Evolutionary conservation across 2,113 vertebrate genomes (phyloP), one percentile per base, ranked within the genome.

Genomic region (Pithys albifrons): DNA sequence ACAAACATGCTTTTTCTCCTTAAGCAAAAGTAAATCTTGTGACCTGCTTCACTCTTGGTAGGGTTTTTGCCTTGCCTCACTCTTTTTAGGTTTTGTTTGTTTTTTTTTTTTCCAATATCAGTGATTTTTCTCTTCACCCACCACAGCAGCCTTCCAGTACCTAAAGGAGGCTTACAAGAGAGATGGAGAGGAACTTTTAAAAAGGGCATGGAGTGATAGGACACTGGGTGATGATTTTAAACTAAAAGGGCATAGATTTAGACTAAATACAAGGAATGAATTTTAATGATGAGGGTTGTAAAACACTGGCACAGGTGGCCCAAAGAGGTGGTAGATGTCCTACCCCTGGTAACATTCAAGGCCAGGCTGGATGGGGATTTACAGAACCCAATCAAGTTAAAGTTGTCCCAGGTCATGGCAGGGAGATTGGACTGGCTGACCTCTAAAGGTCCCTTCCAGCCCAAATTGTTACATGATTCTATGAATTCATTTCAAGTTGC

Each of bases 31-130:
- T 39, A 62, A 48, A 80, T 64, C 54, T 73, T 46, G 35, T 48
- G 51, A 24, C 27, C 54, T 88, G 39, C 11, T 14, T 76, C 39
- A 37, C 29, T 59, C 13, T 54, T 19, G 35, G 29, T 13, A 37
- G 15, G 12, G 4, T 7, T 59, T 45, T 45, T n/a, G 49, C 19
- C 29, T 45, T 77, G 35, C 25, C 25, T 64, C 51, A 46, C 25
- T 65, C 19, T 64, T 14, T 33, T 25, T 20, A 29, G 22, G 14
- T 49, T 24, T 49, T 24, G 48, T 48, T 46, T 46, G 3, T 3
- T 14, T 3, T 7, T 20, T 45, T 46, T 69, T 22, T 27, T 0
- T 17, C 16, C 18, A 41, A 0, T 64, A 55, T 29, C 9, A 12
- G 12, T 41, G 7, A 2, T 31, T 80, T 65, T 46, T 31, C 14